Base-by-base conservation (phyloP, 2,888 invertebrate genomes). In the Tryphoninae sp. region DNA sequence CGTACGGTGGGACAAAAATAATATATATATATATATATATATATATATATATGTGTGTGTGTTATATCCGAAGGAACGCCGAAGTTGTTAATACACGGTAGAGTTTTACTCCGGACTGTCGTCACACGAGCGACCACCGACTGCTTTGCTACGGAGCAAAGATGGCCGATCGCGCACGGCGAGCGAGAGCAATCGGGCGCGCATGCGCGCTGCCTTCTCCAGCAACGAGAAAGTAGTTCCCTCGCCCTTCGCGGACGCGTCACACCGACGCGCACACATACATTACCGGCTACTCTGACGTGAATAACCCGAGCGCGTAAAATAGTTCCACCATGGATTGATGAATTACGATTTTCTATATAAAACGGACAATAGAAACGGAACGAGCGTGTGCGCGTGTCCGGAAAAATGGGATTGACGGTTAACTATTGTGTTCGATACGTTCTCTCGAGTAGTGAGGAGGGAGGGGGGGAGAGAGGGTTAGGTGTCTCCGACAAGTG, bases 41-140 rank as follows among this genome's bases (percentile, higher is more conserved):
- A 19, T 26, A 26, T 26, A 26, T 19, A 19, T 19, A 19, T 19
- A 1, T 19, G 19, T 19, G 19, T 19, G 19, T 19, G 19, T 19
- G 19, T 19, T 45, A 45, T 78, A 45, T n/a, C 49, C 51, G 69
- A 65, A 80, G 78, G 75, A 76, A 83, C 81, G 82, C 80, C 84
- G 83, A 84, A 77, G 80, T 86, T 81, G 83, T 86, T 84, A 76
- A 76, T 79, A 80, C 80, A 84, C 84, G 83, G 84, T 83, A 79
- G 81, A 82, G 62, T 82, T 83, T 82, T 82, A 78, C 84, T 80
- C 83, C 80, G 83, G 86, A 85, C 86, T 86, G 87, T 87, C 86
- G 84, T 86, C 78, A 86, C 86, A 89, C 89, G 88, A 89, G 87
- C 90, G 87, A 90, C 90, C 90, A 90, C 89, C 89, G 89, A 87